These are phyloP conservation scores for Scaptomyza reducta DNA, from an alignment of 2,888 invertebrate genomes.

Conservation along the genomic window DNA sequence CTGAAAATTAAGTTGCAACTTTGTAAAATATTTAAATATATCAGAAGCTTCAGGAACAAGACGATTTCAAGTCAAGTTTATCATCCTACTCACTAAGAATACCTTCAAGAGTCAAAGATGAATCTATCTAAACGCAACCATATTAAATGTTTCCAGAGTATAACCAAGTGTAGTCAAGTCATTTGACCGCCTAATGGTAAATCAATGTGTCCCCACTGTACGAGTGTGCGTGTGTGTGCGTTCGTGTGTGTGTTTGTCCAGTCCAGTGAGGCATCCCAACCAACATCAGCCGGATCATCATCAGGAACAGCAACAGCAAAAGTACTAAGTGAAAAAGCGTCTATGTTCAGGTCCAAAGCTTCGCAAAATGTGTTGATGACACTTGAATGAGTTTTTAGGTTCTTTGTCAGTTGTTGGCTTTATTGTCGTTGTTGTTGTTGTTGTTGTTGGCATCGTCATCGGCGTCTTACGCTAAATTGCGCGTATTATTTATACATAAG, in stretches of 20 bases:
- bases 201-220: constrained; percentile 58
- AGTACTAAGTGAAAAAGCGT: constrained; percentile 2
- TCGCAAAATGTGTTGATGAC: constrained; percentile 69
- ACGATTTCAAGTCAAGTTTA: too few species aligned
- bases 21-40: too few species aligned
- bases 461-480: constrained; percentile 69
- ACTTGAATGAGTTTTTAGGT: constrained; percentile 71
- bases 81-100: too few species aligned
- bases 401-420: constrained; percentile 36
- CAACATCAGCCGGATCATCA: constrained; percentile 12
- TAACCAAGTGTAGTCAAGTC: constrained; percentile 39
- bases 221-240: constrained; percentile 54
- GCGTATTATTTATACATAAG: constrained; percentile 74
- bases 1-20: too few species aligned
- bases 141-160: background rate
- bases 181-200: constrained; percentile 72
- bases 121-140: background rate
- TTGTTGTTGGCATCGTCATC: background rate
- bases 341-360: constrained; percentile 16
- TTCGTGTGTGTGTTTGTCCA: constrained; percentile 44
- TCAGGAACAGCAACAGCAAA: constrained; percentile 3
- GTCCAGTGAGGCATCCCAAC: constrained; percentile 6
- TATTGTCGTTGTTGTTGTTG: background rate
- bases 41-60: too few species aligned
- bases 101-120: background rate